A percentile compares a stretch with the other conserved stretches of the same genome.
Conservation (phyloP, 2,113 vertebrate genomes). For the Mellivora capensis region DNA sequence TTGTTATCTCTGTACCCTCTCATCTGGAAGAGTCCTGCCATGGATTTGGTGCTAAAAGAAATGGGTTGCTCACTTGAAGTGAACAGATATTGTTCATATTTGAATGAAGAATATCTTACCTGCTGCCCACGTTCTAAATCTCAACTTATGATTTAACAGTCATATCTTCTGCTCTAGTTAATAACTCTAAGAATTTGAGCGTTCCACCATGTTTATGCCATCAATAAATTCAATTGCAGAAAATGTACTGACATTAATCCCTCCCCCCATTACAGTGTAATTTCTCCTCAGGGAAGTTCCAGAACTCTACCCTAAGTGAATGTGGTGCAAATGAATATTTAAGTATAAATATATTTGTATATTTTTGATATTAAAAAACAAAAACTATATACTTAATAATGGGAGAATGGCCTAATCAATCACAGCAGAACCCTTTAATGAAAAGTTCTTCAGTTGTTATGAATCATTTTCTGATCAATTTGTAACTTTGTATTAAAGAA, state of each 20-base stretch:
- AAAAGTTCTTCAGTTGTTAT: neutral
- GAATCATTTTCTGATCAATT: neutral
- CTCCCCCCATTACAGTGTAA: neutral
- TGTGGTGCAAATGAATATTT: neutral
- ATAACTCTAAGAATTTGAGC: neutral
- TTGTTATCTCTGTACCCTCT: neutral
- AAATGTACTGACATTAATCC: neutral
- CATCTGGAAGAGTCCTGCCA: neutral
- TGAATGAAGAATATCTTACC: neutral
- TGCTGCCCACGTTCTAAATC: neutral
- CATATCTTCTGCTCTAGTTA: neutral
- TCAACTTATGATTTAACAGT: neutral
- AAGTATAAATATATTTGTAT: neutral
- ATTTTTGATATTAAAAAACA: neutral
- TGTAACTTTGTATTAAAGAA: slow-evolving; percentile 9
- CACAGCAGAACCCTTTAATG: neutral
- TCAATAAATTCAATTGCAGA: neutral
- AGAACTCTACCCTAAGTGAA: neutral
- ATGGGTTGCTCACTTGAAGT: neutral
- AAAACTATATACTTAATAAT: neutral
- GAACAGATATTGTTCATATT: neutral
- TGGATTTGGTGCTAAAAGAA: neutral
- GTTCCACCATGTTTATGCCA: neutral
- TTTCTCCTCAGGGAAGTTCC: neutral
- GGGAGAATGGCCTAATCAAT: neutral